Conservation (phyloP, 1,140 invertebrate genomes). For the Drosophila watanabei region DNA sequence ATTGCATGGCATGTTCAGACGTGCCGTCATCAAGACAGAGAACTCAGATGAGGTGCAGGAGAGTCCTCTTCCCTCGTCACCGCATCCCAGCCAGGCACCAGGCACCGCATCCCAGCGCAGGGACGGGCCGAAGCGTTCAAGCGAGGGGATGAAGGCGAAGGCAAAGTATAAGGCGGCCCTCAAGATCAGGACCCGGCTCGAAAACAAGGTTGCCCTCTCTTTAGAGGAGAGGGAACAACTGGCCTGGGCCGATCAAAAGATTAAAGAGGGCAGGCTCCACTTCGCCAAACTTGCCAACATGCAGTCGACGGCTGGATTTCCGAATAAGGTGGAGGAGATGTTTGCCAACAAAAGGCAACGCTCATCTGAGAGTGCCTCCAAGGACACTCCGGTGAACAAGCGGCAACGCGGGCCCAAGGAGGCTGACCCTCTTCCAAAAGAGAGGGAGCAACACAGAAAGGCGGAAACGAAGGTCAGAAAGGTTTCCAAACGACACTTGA, state of each 20-base stretch:
- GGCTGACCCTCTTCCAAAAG: neutral
- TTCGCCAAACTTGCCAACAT: neutral
- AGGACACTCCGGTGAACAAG: neutral
- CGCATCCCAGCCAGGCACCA: neutral
- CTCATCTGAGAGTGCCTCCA: neutral
- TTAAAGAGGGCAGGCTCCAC: neutral
- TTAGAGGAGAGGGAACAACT: neutral
- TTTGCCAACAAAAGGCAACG: neutral
- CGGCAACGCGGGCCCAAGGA: neutral
- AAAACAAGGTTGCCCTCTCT: neutral
- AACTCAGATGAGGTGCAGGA: neutral
- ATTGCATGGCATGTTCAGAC: neutral
- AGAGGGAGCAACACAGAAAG: neutral
- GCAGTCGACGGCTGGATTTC: neutral
- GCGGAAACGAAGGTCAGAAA: neutral
- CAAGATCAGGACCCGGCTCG: neutral
- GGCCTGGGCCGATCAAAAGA: neutral
- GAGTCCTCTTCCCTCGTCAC: neutral
- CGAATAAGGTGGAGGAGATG: slow-evolving; percentile 6
- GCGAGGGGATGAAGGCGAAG: slow-evolving; percentile 5
- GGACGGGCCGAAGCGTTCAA: neutral
- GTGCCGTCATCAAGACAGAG: neutral
- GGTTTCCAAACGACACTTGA: neutral
- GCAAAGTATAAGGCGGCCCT: neutral
- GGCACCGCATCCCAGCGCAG: neutral